Percentiles rank a stretch among this genome's conserved stretches.
Evolutionary conservation across 2,113 vertebrate species (phyloP).

Genomic region (Argyrosomus japonicus): DNA sequence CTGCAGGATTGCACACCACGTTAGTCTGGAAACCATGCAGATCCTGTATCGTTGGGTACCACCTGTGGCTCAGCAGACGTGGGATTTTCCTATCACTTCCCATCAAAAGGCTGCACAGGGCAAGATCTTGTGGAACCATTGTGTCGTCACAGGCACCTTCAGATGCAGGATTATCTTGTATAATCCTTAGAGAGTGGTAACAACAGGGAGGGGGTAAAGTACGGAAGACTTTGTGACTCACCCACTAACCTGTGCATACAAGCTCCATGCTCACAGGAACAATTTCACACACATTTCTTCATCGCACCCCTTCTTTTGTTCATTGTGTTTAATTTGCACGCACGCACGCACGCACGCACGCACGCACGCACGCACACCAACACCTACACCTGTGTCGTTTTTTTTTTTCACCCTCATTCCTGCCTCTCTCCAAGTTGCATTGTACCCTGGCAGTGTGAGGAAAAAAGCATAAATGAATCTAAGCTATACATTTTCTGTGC

Average conservation of each 20-base stretch:
- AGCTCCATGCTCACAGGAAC: not conserved
- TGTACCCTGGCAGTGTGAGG: not conserved
- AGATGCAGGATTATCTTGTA: constrained; percentile 16
- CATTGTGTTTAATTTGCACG: not conserved
- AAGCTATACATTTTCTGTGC: not conserved
- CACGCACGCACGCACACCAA: not conserved
- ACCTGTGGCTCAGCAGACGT: constrained; percentile 25
- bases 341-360: too few species aligned
- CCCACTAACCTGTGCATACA: not conserved
- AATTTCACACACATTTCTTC: not conserved
- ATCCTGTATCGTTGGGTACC: not conserved
- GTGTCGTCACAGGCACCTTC: not conserved
- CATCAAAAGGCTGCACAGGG: constrained; percentile 7
- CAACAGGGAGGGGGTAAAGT: not conserved
- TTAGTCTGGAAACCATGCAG: constrained; percentile 5
- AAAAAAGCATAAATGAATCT: not conserved
- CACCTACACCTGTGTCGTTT: not conserved
- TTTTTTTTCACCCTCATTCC: not conserved
- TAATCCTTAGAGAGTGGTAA: constrained; percentile 19
- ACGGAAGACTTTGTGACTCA: too few species aligned
- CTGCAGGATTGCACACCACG: constrained; percentile 3
- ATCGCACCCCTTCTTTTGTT: not conserved
- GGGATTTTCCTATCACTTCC: not conserved
- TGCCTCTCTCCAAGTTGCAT: not conserved
- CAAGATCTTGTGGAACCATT: not conserved